Conservation (phyloP, 2,888 invertebrate species). For the Melangyna quadrimaculata region DNA sequence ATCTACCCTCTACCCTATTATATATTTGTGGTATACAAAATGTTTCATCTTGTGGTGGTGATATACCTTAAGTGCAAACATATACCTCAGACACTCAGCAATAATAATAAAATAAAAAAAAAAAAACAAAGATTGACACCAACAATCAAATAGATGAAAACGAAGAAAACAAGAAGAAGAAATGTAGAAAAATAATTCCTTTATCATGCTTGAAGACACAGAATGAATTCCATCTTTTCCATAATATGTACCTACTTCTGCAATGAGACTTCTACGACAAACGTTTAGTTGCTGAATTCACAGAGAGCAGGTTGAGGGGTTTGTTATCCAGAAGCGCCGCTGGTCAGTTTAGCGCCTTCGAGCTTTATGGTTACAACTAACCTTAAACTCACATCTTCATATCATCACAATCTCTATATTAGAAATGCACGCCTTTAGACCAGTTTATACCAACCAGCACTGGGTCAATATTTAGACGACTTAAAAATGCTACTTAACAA, state of each 20-base stretch:
- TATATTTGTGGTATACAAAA: neutral
- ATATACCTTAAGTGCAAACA: conserved; percentile 47
- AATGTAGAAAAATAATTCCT: conserved; percentile 48
- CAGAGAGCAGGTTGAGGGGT: neutral
- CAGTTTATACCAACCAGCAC: too few relatives aligned
- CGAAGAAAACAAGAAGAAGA: neutral
- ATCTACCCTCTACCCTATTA: neutral
- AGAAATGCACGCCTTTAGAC: too few relatives aligned
- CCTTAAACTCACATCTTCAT: too few relatives aligned
- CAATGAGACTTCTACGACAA: neutral
- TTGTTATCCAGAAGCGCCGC: neutral
- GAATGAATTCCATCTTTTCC: conserved; percentile 54
- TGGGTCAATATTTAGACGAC: too few relatives aligned
- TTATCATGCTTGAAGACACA: conserved; percentile 62
- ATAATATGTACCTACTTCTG: neutral
- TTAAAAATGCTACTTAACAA: too few relatives aligned
- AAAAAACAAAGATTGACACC: conserved; percentile 28
- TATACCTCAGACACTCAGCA: conserved; percentile 33
- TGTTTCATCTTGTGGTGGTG: neutral
- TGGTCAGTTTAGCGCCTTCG: neutral
- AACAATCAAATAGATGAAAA: conserved; percentile 52
- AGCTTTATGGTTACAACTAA: too few relatives aligned
- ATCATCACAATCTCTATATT: too few relatives aligned
- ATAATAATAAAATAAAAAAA: conserved; percentile 42
- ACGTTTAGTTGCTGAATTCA: conserved; percentile 42